Evolutionary conservation across 2,888 invertebrate genomes (phyloP).

Genomic region (Petrolisthes manimaculis): DNA sequence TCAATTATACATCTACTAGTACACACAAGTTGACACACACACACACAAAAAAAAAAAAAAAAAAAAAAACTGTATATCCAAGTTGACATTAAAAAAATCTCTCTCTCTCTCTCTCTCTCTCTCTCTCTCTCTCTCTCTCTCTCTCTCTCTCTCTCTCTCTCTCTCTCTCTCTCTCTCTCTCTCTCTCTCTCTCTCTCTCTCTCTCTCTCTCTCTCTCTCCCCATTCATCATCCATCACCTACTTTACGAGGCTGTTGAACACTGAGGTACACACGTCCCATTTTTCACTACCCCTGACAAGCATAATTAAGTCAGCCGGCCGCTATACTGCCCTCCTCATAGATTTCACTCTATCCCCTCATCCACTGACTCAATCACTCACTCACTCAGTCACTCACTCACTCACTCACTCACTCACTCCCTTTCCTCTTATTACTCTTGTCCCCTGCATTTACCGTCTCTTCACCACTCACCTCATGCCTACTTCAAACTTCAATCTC

Average conservation of each 20-base stretch:
- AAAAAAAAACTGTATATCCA: too few species aligned
- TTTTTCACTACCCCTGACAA: slow-evolving; percentile 14
- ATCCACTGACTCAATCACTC: neutral
- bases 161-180: neutral
- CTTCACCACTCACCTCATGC: too few species aligned
- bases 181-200: neutral
- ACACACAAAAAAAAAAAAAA: too few species aligned
- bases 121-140: neutral
- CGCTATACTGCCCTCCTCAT: neutral
- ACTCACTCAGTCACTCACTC: neutral
- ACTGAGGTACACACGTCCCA: slow-evolving; percentile 15
- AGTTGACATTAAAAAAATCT: neutral
- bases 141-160: neutral
- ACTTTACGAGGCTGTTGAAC: slow-evolving; percentile 11
- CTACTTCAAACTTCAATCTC: too few species aligned
- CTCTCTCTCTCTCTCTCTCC: neutral
- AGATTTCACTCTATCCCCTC: neutral
- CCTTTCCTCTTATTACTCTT: neutral
- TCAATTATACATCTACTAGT: too few species aligned
- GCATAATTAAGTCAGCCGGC: slow-evolving; percentile 11
- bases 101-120: neutral
- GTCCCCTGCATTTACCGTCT: too few species aligned
- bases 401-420: neutral
- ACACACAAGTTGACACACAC: too few species aligned
- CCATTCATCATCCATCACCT: slow-evolving; percentile 8